Conservation (phyloP, 53 echinoderm and acorn worm genomes). For the Glandiceps talaboti region DNA sequence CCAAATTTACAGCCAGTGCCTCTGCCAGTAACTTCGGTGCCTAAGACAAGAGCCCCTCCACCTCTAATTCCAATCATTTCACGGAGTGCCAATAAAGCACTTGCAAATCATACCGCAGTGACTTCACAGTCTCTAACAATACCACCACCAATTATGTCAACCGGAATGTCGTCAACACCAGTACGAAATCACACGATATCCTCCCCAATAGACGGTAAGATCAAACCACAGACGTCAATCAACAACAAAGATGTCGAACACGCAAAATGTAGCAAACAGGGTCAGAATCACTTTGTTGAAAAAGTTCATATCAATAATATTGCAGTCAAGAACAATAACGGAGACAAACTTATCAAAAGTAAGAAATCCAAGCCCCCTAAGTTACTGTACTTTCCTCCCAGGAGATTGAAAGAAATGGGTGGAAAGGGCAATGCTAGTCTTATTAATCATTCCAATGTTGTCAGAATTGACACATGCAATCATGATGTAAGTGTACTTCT, state of each 20-base stretch:
- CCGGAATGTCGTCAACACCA: constrained; percentile 22
- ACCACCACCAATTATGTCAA: constrained; percentile 24
- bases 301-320: neutral
- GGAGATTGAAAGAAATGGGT: neutral
- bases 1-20: neutral
- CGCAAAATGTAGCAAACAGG: neutral
- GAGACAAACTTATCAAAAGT: neutral
- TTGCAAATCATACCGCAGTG: constrained; percentile 13
- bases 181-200: constrained; percentile 15
- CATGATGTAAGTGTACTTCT: neutral
- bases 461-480: neutral
- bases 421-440: neutral
- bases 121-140: constrained; percentile 17
- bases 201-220: neutral
- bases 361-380: neutral
- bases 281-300: neutral
- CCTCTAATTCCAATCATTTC: constrained; percentile 85
- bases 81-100: constrained; percentile 14
- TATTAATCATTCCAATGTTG: neutral
- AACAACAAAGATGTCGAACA: constrained; percentile 1
- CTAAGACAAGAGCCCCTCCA: constrained; percentile 49
- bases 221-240: neutral
- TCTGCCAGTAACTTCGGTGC: constrained; percentile 3
- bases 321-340: neutral
- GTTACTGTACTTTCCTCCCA: neutral